Percentiles rank a stretch among this genome's conserved stretches.
Evolutionary conservation across 2,797 vertebrate species (phyloP).

Genomic region (Brachyrhaphis roseni): DNA sequence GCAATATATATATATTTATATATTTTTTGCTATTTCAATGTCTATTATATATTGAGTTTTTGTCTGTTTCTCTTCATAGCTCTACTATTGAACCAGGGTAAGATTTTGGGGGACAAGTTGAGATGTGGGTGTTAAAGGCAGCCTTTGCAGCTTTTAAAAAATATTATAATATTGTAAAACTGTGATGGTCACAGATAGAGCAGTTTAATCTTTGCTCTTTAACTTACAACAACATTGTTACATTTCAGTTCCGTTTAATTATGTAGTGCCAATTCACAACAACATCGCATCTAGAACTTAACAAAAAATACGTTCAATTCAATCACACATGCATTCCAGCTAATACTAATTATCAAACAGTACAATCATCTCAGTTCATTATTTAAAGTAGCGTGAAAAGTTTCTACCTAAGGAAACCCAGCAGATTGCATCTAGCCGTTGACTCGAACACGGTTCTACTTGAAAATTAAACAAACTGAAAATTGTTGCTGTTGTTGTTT

Average conservation of each 20-base stretch:
- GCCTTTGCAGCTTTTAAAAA: constrained; percentile 29
- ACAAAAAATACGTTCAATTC: no score
- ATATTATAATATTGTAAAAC: background rate
- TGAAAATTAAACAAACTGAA: background rate
- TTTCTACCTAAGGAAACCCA: no score
- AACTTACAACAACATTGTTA: background rate
- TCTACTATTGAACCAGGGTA: constrained; percentile 82
- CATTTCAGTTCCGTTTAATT: background rate
- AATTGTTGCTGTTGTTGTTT: background rate
- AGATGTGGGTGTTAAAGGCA: constrained; percentile 31
- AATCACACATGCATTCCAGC: no score
- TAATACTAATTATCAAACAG: no score
- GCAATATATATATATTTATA: no score
- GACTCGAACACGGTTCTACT: background rate
- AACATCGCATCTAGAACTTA: no score
- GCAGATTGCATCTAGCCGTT: no score
- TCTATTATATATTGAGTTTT: constrained; percentile 24
- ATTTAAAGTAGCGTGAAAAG: no score
- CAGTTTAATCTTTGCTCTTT: background rate
- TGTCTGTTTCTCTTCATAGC: constrained; percentile 69
- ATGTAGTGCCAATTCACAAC: no score
- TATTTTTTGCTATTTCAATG: background rate
- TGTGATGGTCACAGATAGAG: background rate
- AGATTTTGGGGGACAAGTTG: constrained; percentile 42
- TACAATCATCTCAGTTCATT: no score